Evolutionary conservation across 2,797 vertebrate species (phyloP).

Genomic region (Lerista edwardsae): DNA sequence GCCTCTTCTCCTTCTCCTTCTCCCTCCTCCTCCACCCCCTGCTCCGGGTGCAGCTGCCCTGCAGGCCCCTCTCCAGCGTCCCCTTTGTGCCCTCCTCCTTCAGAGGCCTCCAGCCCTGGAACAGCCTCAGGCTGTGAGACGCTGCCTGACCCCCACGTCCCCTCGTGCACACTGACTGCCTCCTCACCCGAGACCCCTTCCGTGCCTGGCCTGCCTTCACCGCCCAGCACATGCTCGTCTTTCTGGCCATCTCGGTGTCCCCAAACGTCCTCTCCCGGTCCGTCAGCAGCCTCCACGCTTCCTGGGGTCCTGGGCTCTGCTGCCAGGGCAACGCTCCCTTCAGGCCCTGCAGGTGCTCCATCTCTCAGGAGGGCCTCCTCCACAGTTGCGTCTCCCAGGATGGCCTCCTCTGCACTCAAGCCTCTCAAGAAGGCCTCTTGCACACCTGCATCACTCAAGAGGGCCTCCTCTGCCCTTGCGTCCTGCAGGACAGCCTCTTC

Average conservation of each 20-base stretch:
- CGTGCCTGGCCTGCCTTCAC: not conserved
- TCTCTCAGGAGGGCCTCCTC: no score
- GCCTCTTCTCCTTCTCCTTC: not conserved
- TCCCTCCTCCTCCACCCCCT: slow-evolving; percentile 12
- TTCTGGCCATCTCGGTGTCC: accelerated
- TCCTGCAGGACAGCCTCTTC: not conserved
- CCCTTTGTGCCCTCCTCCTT: accelerated
- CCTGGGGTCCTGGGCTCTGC: not conserved
- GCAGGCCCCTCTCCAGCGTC: not conserved
- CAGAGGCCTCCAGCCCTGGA: not conserved
- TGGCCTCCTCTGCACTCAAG: no score
- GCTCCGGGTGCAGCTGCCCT: not conserved
- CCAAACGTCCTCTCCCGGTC: accelerated
- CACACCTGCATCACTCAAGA: no score
- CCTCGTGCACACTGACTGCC: not conserved
- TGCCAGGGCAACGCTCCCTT: not conserved
- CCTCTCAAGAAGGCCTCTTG: no score
- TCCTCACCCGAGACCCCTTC: not conserved
- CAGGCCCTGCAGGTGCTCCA: accelerated
- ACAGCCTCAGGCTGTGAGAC: not conserved
- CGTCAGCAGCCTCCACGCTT: not conserved
- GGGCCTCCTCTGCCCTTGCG: no score
- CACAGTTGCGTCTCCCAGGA: no score
- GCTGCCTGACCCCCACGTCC: accelerated
- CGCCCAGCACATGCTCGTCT: not conserved